Evolutionary conservation across 2,797 vertebrate genomes (phyloP), one percentile per base, ranked within the genome.

Genomic region (Semaprochilodus insignis): DNA sequence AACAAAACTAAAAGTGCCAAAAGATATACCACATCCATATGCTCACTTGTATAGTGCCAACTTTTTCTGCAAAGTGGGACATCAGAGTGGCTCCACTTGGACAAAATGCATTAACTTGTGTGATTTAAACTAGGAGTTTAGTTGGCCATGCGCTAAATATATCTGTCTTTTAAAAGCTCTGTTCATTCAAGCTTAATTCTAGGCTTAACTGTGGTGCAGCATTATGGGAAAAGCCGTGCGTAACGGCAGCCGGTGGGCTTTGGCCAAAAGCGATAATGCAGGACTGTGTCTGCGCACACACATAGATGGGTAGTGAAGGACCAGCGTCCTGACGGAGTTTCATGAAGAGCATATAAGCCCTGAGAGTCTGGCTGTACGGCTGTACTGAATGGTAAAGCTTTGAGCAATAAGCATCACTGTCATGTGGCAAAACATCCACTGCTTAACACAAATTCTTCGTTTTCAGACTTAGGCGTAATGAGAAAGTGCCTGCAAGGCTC

Each of bases 231-330:
- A 63, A 63, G 60, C 23, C 25, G 25, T 57, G 54, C 19, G 17
- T 57, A 60, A 57, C 55, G 55, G 55, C 55, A 57, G 21, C 59
- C 59, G 59, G 59, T 66, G 63, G 31, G 63, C 63, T 66, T 10
- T 16, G 31, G 63, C 63, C 63, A 66, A 34, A 31, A 19, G 27
- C 16, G 15, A 17, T 65, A 66, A 66, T 66, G 31, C 31, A 66
- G 65, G 65, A 44, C 27, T 66, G 16, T 14, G n/a, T 17, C 1
- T 4, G 23, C 40, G 16, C 69, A 25, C 69, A 25, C 67, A 67
- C 34, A 70, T 7, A 57, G 16, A 63, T 60, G 11, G 0, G n/a
- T 7, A 60, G 62, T 11, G 62, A 16, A 66, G 15, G 27, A 2
- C 31, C 1, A 19, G 62, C 2, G 62, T 59, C 55, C 21, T 60